Percentiles rank a stretch among this genome's conserved stretches.
Conservation (phyloP, 2,113 vertebrate genomes). For the Rhipidura dahli region DNA sequence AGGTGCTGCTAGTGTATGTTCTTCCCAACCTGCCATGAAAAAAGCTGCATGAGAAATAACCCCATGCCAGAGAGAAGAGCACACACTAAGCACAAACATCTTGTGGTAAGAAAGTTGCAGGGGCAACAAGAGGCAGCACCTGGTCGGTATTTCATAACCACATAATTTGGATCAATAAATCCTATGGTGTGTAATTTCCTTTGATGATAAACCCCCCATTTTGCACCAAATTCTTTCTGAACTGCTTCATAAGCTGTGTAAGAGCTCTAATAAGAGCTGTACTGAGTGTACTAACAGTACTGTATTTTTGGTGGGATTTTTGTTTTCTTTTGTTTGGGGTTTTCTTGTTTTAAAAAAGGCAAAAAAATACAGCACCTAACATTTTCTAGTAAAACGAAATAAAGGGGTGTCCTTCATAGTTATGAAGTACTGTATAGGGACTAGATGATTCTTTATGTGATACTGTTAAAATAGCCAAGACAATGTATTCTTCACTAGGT, state of each 20-base stretch:
- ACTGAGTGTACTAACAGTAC: neutral
- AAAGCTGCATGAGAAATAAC: neutral
- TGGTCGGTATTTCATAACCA: neutral
- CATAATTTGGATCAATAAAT: neutral
- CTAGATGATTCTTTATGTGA: neutral
- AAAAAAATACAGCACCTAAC: neutral
- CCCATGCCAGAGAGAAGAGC: neutral
- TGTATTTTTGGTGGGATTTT: neutral
- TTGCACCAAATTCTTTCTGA: neutral
- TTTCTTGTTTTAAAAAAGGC: neutral
- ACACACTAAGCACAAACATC: neutral
- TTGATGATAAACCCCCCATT: neutral
- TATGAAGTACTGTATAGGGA: neutral
- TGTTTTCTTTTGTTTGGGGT: neutral
- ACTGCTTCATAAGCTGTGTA: neutral
- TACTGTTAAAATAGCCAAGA: neutral
- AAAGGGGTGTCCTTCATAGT: neutral
- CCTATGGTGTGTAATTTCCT: neutral
- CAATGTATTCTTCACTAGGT: neutral
- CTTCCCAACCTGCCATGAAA: neutral
- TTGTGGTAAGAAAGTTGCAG: neutral
- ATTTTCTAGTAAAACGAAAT: neutral
- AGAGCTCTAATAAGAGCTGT: neutral
- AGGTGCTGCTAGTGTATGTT: neutral
- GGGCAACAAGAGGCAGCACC: neutral